phyloP scores from a whole-genome alignment of 2,888 invertebrate species.

The Pyrrhia umbra region DNA sequence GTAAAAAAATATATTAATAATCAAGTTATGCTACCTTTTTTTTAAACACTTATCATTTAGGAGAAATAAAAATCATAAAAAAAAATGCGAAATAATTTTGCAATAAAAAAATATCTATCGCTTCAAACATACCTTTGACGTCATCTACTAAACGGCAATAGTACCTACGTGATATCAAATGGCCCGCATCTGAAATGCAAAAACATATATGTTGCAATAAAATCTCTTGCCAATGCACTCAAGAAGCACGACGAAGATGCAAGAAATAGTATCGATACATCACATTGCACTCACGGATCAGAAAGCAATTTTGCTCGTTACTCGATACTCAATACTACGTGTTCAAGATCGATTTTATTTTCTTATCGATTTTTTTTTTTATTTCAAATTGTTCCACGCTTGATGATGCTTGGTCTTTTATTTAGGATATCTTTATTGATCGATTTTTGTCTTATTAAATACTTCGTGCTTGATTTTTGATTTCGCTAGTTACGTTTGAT shows the following conservation, averaged over 20 bases:
- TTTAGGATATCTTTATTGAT: too few relatives aligned
- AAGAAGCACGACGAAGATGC: conserved; percentile 8
- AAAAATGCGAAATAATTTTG: neutral
- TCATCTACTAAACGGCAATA: conserved; percentile 27
- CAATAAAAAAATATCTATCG: neutral
- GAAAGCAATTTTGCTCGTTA: conserved; percentile 22
- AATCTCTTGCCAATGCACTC: conserved; percentile 25
- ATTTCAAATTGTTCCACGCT: too few relatives aligned
- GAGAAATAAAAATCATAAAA: too few relatives aligned
- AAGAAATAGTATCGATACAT: conserved; percentile 14
- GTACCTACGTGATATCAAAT: conserved; percentile 8
- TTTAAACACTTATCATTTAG: too few relatives aligned
- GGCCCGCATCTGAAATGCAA: conserved; percentile 5
- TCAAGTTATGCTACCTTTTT: too few relatives aligned
- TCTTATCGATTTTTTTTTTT: conserved; percentile 5
- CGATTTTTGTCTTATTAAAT: too few relatives aligned
- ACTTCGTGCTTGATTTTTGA: too few relatives aligned
- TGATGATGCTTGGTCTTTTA: too few relatives aligned
- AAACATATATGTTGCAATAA: conserved; percentile 20
- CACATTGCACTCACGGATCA: conserved; percentile 29
- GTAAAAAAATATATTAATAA: too few relatives aligned
- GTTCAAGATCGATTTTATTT: conserved; percentile 17
- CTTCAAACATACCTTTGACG: neutral
- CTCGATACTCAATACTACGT: neutral
- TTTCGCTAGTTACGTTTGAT: too few relatives aligned